phyloP scores from a whole-genome alignment of 2,113 vertebrate species.

The Sorex araneus region DNA sequence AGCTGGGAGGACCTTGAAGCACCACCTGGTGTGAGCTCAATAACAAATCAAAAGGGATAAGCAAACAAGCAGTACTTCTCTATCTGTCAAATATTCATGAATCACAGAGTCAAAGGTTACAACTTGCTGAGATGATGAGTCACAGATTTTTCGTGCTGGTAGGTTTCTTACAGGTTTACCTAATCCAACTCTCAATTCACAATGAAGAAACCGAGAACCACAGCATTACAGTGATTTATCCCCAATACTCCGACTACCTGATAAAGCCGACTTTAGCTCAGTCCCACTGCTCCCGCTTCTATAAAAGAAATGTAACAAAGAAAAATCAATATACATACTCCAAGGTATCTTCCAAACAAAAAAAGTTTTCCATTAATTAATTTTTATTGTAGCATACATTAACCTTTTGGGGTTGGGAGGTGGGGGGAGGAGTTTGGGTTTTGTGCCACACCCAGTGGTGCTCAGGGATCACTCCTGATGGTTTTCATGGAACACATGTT shows the following conservation, averaged over 20 bases:
- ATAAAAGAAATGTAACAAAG: neutral
- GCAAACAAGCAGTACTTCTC: neutral
- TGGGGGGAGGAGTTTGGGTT: too few species aligned
- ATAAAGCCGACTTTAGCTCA: neutral
- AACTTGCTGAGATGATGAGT: conserved; percentile 8
- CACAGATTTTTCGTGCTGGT: neutral
- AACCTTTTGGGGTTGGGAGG: neutral
- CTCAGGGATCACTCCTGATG: too few species aligned
- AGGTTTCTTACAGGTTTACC: neutral
- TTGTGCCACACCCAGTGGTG: too few species aligned
- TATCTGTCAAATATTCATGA: conserved; percentile 2
- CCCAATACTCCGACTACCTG: neutral
- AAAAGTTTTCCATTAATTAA: neutral
- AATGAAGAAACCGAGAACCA: conserved; percentile 23
- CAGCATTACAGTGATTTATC: neutral
- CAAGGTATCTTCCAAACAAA: neutral
- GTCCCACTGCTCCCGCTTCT: neutral
- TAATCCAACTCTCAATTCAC: neutral
- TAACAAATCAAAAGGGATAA: neutral
- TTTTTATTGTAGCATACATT: neutral
- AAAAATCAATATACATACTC: neutral
- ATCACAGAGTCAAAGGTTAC: neutral
- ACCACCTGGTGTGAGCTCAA: too few species aligned
- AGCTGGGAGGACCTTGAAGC: too few species aligned
- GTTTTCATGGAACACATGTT: too few species aligned